These are phyloP conservation scores for Hirundichthys speculiger DNA, from an alignment of 2,113 vertebrate species.

Conservation along the genomic window DNA sequence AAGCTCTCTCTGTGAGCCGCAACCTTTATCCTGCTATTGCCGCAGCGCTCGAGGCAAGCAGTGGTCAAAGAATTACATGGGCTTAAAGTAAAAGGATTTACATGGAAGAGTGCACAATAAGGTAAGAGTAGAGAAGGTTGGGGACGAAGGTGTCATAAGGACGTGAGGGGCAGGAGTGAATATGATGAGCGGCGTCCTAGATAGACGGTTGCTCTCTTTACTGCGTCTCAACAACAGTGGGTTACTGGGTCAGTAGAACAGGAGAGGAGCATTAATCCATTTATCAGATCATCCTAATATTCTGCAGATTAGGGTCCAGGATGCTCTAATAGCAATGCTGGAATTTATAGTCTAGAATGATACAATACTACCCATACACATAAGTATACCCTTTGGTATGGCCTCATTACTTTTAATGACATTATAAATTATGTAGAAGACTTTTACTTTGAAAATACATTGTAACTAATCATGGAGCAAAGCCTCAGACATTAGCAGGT, in stretches of 20 bases:
- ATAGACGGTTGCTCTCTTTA: neutral
- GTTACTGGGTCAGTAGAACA: conserved; percentile 58
- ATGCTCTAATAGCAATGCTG: neutral
- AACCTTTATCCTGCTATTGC: conserved; percentile 30
- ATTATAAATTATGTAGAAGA: too few relatives aligned
- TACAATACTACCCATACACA: too few relatives aligned
- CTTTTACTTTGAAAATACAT: too few relatives aligned
- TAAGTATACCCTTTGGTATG: too few relatives aligned
- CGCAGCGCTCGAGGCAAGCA: conserved; percentile 30
- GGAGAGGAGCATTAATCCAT: conserved; percentile 57
- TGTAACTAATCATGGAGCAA: too few relatives aligned
- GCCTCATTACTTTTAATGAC: too few relatives aligned
- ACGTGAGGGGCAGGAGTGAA: neutral
- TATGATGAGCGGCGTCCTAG: neutral
- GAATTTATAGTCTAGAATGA: conserved; percentile 42
- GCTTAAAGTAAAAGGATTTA: conserved; percentile 70
- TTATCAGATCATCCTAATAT: conserved; percentile 66
- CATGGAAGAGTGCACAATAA: conserved; percentile 32
- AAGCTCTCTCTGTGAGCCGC: conserved; percentile 22
- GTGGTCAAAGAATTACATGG: conserved; percentile 59
- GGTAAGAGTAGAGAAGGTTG: neutral
- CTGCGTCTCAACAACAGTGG: conserved; percentile 12
- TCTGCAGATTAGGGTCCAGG: conserved; percentile 45
- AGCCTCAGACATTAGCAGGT: too few relatives aligned
- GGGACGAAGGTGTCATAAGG: conserved; percentile 14